Percentiles rank a stretch among this genome's conserved stretches.
Conservation (phyloP, 2,888 invertebrate species). For the Drosophila anomelani region DNA sequence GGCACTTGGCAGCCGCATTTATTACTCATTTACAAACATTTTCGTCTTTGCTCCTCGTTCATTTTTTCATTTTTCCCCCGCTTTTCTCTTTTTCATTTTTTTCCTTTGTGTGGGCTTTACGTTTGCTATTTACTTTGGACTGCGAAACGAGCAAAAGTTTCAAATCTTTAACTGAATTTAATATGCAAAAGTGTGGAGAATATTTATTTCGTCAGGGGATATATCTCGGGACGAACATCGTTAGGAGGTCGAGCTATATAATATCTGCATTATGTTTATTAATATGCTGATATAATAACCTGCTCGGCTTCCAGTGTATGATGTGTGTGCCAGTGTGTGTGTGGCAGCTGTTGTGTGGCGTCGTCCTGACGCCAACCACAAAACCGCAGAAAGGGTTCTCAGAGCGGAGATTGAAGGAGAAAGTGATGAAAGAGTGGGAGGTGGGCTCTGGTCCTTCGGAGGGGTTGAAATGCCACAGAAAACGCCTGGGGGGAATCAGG, state of each 20-base stretch:
- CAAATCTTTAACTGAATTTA: slow-evolving; percentile 70
- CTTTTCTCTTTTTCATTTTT: slow-evolving; percentile 27
- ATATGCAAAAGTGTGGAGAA: slow-evolving; percentile 60
- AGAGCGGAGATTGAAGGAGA: not conserved
- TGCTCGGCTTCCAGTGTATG: slow-evolving; percentile 7
- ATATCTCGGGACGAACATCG: slow-evolving; percentile 2
- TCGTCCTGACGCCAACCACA: slow-evolving; percentile 27
- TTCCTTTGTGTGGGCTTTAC: slow-evolving; percentile 14
- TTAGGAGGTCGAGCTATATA: slow-evolving; percentile 41
- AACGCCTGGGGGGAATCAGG: not conserved
- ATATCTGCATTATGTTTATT: slow-evolving; percentile 66
- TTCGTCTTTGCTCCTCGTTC: slow-evolving; percentile 21
- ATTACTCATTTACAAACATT: slow-evolving; percentile 74
- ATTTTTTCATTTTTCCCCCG: not conserved
- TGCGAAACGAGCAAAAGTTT: slow-evolving; percentile 67
- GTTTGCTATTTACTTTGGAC: slow-evolving; percentile 69
- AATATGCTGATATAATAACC: slow-evolving; percentile 58
- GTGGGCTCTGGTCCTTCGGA: not conserved
- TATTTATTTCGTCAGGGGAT: not conserved
- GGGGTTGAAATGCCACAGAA: not conserved
- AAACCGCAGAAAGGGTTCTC: slow-evolving; percentile 31
- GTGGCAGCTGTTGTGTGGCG: slow-evolving; percentile 33
- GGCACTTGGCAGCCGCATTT: slow-evolving; percentile 60
- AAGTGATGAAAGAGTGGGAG: not conserved
- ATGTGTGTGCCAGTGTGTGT: slow-evolving; percentile 1